A percentile compares a stretch with the other conserved stretches of the same genome.
These are phyloP conservation scores for Lamellibrachia luymesi DNA, from an alignment of 1,140 invertebrate species.

Conservation along the genomic window DNA sequence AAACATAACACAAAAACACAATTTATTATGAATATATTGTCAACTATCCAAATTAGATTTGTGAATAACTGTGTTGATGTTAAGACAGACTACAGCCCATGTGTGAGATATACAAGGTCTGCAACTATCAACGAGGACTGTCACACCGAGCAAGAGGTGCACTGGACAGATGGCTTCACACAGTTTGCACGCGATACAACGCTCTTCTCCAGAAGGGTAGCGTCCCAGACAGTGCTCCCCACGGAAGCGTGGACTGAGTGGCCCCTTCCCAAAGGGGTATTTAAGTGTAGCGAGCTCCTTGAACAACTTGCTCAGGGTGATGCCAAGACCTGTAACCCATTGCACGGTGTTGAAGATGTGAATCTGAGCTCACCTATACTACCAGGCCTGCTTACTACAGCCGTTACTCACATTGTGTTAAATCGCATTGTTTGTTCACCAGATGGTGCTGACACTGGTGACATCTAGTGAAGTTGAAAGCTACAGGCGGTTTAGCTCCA, in stretches of 20 bases:
- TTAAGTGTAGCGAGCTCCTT: constrained; percentile 98
- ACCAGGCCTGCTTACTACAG: background rate
- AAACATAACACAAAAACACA: too few species aligned
- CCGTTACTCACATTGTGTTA: background rate
- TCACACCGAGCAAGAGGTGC: constrained; percentile 48
- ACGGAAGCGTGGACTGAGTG: constrained; percentile 90
- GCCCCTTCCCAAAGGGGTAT: constrained; percentile 98
- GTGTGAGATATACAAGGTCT: too few species aligned
- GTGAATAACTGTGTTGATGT: too few species aligned
- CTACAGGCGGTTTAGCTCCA: too few species aligned
- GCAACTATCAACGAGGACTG: too few species aligned
- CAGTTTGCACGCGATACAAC: constrained; percentile 98
- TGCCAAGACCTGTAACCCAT: constrained; percentile 39
- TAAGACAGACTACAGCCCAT: too few species aligned
- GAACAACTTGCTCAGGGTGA: constrained; percentile 81
- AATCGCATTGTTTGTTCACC: background rate
- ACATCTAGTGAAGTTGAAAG: too few species aligned
- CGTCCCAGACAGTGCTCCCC: constrained; percentile 94
- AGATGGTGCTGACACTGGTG: too few species aligned
- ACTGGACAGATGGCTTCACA: constrained; percentile 98
- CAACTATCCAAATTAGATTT: too few species aligned
- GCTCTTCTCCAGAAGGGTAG: constrained; percentile 96
- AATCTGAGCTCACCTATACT: background rate
- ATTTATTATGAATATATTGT: too few species aligned
- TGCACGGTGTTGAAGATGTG: too few species aligned